These are phyloP conservation scores for Laticauda colubrina DNA, from an alignment of 2,113 vertebrate genomes.

Conservation along the genomic window DNA sequence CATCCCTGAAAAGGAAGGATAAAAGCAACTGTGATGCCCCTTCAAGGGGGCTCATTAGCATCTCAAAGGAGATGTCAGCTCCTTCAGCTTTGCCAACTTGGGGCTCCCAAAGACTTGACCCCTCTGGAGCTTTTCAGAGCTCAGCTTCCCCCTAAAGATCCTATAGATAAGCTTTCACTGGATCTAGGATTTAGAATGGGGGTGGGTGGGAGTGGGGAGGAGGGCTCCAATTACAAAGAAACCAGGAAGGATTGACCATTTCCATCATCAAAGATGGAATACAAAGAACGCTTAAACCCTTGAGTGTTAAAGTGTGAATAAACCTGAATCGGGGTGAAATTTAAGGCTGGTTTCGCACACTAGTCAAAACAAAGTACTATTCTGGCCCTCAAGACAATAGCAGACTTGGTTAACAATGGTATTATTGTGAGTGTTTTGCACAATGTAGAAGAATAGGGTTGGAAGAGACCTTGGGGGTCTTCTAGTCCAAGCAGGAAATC, in stretches of 20 bases:
- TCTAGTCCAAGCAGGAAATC: too few species aligned
- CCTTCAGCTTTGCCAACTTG: slow-evolving; percentile 72
- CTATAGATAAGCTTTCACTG: slow-evolving; percentile 62
- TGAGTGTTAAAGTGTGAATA: background rate
- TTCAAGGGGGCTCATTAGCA: slow-evolving; percentile 74
- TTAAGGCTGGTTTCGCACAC: background rate
- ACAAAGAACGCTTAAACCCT: background rate
- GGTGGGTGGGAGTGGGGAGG: slow-evolving; percentile 8
- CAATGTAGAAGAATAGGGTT: too few species aligned
- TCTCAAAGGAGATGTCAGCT: slow-evolving; percentile 77
- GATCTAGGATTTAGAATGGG: slow-evolving; percentile 53
- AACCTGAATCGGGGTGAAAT: background rate
- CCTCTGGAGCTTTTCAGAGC: slow-evolving; percentile 59
- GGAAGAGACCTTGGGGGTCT: too few species aligned
- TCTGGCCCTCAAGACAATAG: background rate
- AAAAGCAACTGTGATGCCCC: slow-evolving; percentile 75
- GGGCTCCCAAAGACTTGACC: slow-evolving; percentile 69
- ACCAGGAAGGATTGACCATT: slow-evolving; percentile 67
- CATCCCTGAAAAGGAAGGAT: slow-evolving; percentile 72
- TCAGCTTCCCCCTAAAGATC: slow-evolving; percentile 68
- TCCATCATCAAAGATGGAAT: slow-evolving; percentile 64
- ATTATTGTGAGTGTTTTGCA: background rate
- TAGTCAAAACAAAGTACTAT: background rate
- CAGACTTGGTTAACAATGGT: background rate
- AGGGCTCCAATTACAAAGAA: slow-evolving; percentile 54